Evolutionary conservation across 2,113 vertebrate genomes (phyloP), one percentile per base, ranked within the genome.

Genomic region (Taurulus bubalis): DNA sequence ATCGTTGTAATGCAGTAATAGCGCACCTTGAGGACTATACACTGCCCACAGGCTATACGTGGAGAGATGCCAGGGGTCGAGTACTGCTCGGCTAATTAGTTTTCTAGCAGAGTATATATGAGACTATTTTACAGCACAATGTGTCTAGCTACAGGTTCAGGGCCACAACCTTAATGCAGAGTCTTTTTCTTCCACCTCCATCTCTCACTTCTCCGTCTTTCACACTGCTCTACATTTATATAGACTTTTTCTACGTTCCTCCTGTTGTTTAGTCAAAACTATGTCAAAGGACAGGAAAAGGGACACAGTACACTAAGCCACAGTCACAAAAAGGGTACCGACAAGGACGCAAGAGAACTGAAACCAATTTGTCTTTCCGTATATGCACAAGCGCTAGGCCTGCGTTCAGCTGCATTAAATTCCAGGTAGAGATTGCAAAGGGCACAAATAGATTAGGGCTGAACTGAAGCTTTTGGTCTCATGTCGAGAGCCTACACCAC

Each of bases 61-160:
- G 73, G 42, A 62, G 73, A 77, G 60, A 71, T 22, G 60, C 70
- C 9, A 74, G 51, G 60, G 88, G 69, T 86, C 38, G 45, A 80
- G 87, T 86, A 59, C 79, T 40, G 68, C 34, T n/a, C 77, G 79
- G 83, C 85, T 87, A 91, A 92, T 91, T 87, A 65, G 79, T 90
- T 92, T 93, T 84, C 71, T 42, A 77, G 62, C 51, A 58, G 47
- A 77, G 71, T 28, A 84, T 77, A 85, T 80, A 81, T 74, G 70
- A 87, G 77, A 77, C 71, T 71, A 77, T 87, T 85, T 82, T 38
- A 73, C 16, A 3, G 63, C 53, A 85, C 47, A 77, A 66, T 77
- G 71, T 79, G 73, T 85, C 32, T 18, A 53, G 59, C 67, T 26
- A 7, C 24, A 10, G 59, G 77, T 85, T 77, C 81, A 90, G 68